Evolutionary conservation across 2,888 invertebrate genomes (phyloP), one percentile per base, ranked within the genome.

Genomic region (Branchinecta sandiegonensis): DNA sequence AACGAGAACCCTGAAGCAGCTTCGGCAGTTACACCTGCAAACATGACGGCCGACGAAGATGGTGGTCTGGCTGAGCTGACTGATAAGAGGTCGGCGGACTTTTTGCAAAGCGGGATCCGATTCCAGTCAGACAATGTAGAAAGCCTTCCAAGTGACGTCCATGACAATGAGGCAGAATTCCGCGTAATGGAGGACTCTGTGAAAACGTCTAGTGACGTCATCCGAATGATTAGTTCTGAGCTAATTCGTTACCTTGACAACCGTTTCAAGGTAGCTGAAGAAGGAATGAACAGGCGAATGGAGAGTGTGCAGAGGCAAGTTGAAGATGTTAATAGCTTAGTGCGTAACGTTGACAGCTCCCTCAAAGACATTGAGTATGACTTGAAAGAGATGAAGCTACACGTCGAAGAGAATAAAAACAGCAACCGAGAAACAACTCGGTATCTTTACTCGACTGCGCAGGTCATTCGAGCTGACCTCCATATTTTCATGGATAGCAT

Each of bases 181-280:
- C 63, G 63, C 23, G n/a, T 56, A 56, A 56, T 56, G 63, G 63
- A 56, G 11, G 63, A 56, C 63, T 56, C 63, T 10, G n/a, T 56
- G 63, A n/a, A n/a, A 11, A 56, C 63, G 10, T 10, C 63, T 23
- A 56, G 63, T 56, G 63, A 56, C 23, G 8, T 56, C 9, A 56
- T 56, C 8, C n/a, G 63, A 23, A 56, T 23, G n/a, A 17, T 56
- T n/a, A 56, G 14, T 23, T 56, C 63, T 1, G 63, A 56, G n/a
- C 23, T 56, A 10, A 17, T 56, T 56, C 14, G n/a, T 17, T 56
- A 56, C 63, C 23, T 56, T 10, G 11, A 8, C 63, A 56, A n/a
- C n/a, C n/a, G 23, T 17, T 10, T 56, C 14, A 56, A 56, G 23
- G 63, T 10, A 10, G 23, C 23, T 56, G 63, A 56, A 56, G 63